Evolutionary conservation across 2,888 invertebrate species (phyloP).

Genomic region (Hedychridium roseum): DNA sequence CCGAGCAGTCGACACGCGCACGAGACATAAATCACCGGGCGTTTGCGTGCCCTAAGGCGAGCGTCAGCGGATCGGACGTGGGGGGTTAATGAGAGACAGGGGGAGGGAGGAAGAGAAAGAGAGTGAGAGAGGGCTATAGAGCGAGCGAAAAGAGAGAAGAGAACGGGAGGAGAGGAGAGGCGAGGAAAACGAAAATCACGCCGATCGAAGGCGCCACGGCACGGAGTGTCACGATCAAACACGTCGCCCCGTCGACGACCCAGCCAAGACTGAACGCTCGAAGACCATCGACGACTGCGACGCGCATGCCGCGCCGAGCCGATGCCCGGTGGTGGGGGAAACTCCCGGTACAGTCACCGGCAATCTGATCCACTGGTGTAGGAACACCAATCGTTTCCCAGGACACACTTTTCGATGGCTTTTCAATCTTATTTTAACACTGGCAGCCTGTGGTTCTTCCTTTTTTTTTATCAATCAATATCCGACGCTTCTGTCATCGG

Average conservation of each 20-base stretch:
- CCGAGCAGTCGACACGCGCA: conserved; percentile 30
- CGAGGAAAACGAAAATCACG: conserved; percentile 2
- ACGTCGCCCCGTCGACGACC: conserved; percentile 56
- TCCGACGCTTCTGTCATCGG: no score
- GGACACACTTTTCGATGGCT: no score
- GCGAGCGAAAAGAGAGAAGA: conserved; percentile 18
- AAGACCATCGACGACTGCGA: conserved; percentile 42
- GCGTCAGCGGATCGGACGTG: neutral
- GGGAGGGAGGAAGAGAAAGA: conserved; percentile 1
- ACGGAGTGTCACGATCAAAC: neutral
- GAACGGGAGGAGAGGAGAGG: conserved; percentile 13
- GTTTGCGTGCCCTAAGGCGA: conserved; percentile 1
- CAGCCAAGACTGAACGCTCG: conserved; percentile 56
- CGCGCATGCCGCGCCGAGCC: conserved; percentile 47
- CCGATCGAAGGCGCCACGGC: neutral
- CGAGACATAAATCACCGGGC: conserved; percentile 28
- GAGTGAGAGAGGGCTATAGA: neutral
- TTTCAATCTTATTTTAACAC: no score
- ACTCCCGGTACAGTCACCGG: neutral
- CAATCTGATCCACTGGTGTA: neutral
- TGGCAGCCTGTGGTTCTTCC: no score
- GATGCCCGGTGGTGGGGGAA: conserved; percentile 20
- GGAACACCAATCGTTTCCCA: no score
- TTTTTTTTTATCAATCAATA: no score
- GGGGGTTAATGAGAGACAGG: neutral